Base-by-base conservation (phyloP, 2,113 vertebrate species). In the Ailurus styani region DNA sequence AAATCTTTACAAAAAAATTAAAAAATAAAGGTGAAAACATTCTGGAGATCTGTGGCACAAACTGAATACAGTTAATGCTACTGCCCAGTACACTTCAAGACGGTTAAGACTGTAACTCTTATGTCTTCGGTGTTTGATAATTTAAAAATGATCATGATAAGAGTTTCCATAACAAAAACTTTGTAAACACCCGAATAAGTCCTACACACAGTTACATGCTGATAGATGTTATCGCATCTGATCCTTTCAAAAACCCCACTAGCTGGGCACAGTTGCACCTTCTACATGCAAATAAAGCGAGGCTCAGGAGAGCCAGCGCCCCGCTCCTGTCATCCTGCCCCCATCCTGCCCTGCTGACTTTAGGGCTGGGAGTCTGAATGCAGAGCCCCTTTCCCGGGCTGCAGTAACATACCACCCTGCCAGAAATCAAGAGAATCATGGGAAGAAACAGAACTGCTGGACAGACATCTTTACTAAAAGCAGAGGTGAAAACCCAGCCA, bases 321-420 rank as follows among this genome's bases (percentile, higher is more conserved):
- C 7, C 10, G 9, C 40, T n/a, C 52, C 13, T 1, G 25, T 23
- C 23, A 12, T 3, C 62, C 62, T 3, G 31, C 15, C 15, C 6
- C 20, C 23, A 12, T 3, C 62, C 62, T 3, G 31, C 15, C 15
- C 6, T 0, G 2, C 54, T 0, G 13, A 52, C 5, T 4, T 64
- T n/a, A 7, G 79, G 6, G 15, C 55, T 6, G 1, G 37, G n/a
- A 54, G 23, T n/a, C 64, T 15, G 66, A 29, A 7, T 7, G 4
- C 7, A 77, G 72, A 60, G 54, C 3, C 15, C 66, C 47, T 7
- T 13, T 72, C 40, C 17, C 0, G 13, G 23, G 40, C 37, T 13
- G 9, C 64, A 12, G 17, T 9, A 11, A 50, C 9, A 52, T 2
- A 20, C 6, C 7, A 1, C 27, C 42, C 11, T 7, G 34, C 20